Conservation (phyloP, 2,888 invertebrate species). For the Pogonocherus hispidulus region DNA sequence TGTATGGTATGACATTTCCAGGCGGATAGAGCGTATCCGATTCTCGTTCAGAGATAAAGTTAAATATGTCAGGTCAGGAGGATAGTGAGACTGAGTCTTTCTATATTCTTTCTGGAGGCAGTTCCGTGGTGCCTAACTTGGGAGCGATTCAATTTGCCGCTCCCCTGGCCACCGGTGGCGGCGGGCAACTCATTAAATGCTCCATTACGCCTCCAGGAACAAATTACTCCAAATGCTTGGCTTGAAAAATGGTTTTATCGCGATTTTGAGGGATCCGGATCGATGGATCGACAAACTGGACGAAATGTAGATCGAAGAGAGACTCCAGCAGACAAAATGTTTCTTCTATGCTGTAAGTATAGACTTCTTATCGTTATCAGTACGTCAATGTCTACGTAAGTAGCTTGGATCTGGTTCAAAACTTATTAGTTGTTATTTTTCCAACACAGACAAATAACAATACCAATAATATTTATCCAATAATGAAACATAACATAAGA, state of each 20-base stretch:
- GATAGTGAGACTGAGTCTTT: constrained; percentile 20
- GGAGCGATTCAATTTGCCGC: constrained; percentile 68
- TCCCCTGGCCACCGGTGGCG: constrained; percentile 68
- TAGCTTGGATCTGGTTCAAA: too few relatives aligned
- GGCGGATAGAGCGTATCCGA: constrained; percentile 3
- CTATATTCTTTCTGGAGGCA: too few relatives aligned
- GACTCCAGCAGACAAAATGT: too few relatives aligned
- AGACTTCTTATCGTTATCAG: too few relatives aligned
- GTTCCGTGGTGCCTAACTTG: constrained; percentile 32
- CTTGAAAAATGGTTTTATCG: constrained; percentile 65
- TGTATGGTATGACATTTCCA: too few relatives aligned
- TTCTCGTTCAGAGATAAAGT: constrained; percentile 12
- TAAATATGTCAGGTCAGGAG: constrained; percentile 22
- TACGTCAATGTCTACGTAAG: too few relatives aligned
- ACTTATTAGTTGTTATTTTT: too few relatives aligned
- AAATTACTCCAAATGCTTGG: constrained; percentile 67
- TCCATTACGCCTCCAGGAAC: constrained; percentile 69
- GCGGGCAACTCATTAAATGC: constrained; percentile 69
- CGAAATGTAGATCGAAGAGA: background rate
- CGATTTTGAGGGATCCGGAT: constrained; percentile 54
- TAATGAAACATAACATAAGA: too few relatives aligned
- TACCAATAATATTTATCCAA: too few relatives aligned
- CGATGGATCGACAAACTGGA: background rate
- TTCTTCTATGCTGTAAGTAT: too few relatives aligned
- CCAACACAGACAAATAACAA: too few relatives aligned